Percentiles rank a stretch among this genome's conserved stretches.
phyloP scores from a whole-genome alignment of 2,113 vertebrate genomes.

The Enhydra lutris region DNA sequence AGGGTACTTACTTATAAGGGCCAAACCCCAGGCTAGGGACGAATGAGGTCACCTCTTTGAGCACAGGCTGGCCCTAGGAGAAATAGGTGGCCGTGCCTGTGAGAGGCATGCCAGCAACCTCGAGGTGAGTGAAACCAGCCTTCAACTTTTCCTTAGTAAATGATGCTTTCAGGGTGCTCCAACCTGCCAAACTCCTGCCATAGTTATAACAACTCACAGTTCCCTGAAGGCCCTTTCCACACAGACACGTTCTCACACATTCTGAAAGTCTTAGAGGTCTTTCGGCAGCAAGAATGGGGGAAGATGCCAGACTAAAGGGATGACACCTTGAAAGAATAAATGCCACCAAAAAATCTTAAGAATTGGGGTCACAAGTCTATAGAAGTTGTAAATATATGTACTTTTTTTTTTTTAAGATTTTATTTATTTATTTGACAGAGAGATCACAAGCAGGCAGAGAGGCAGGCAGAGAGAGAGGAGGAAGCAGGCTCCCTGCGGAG shows the following conservation, averaged over 20 bases:
- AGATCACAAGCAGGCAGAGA: too few relatives aligned
- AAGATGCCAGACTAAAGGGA: not conserved
- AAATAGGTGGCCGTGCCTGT: not conserved
- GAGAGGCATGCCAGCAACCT: not conserved
- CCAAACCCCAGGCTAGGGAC: not conserved
- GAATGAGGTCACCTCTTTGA: conserved; percentile 53
- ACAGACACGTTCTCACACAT: not conserved
- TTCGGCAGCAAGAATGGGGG: not conserved
- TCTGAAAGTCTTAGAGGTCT: not conserved
- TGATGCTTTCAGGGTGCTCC: not conserved
- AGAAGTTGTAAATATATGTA: not conserved
- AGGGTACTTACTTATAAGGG: conserved; percentile 55
- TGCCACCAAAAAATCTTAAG: not conserved
- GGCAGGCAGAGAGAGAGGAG: too few relatives aligned
- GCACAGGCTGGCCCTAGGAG: not conserved
- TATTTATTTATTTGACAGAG: too few relatives aligned
- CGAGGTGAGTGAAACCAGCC: not conserved
- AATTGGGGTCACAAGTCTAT: not conserved
- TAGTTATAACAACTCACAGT: not conserved
- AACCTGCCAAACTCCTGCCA: not conserved
- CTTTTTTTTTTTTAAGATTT: not conserved
- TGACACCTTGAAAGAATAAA: not conserved
- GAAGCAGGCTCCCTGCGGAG: too few relatives aligned
- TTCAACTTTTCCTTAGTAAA: not conserved
- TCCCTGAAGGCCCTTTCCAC: not conserved